A percentile compares a stretch with the other conserved stretches of the same genome.
Conservation (phyloP, 2,797 vertebrate genomes). For the Hyperoplus lanceolatus region DNA sequence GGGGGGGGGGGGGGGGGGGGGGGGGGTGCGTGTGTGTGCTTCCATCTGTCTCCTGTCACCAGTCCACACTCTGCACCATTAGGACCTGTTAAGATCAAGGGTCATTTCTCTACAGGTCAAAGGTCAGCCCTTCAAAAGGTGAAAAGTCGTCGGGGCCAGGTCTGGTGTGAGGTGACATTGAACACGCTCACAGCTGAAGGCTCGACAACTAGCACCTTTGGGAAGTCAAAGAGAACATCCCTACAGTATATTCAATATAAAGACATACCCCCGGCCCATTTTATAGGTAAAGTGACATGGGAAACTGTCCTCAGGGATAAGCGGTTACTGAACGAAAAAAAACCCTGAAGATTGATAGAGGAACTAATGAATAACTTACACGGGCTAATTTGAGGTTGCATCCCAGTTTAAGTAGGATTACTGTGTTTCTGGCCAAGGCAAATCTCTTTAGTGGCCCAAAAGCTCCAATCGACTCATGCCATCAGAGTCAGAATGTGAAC, state of each 20-base stretch:
- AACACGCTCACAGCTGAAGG: conserved; percentile 75
- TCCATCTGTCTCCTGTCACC: conserved; percentile 82
- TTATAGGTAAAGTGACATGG: conserved; percentile 28
- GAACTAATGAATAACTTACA: background rate
- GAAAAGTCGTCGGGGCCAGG: conserved; percentile 67
- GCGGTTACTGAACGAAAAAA: background rate
- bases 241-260: conserved; percentile 42
- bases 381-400: background rate
- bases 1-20: too few species aligned
- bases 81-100: conserved; percentile 81
- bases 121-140: conserved; percentile 74
- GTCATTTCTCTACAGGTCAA: conserved; percentile 73
- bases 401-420: background rate
- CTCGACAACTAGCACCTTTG: conserved; percentile 61
- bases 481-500: background rate
- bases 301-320: background rate
- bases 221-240: conserved; percentile 46
- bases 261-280: conserved; percentile 24
- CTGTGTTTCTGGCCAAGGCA: background rate
- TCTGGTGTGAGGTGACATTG: conserved; percentile 80
- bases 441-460: background rate
- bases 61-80: conserved; percentile 74
- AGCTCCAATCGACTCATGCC: background rate
- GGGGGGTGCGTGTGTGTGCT: conserved; percentile 65
- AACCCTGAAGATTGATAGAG: background rate